phyloP scores from a whole-genome alignment of 37 sponge, comb jelly and placozoan species.

The Spongilla lacustris region DNA sequence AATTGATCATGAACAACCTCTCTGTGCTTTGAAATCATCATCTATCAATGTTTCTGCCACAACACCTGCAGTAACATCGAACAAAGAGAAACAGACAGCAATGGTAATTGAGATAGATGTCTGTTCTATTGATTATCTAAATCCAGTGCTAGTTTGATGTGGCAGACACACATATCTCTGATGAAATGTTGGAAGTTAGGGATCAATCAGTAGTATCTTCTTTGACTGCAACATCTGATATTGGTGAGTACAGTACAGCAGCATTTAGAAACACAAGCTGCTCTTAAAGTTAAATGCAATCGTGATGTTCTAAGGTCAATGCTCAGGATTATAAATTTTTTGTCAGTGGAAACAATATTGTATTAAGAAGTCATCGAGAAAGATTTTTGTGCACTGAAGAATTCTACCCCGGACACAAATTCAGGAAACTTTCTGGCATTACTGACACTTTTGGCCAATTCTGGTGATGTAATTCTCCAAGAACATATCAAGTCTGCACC shows the following conservation, averaged over 20 bases:
- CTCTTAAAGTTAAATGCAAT: slow-evolving; percentile 13
- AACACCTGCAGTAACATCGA: neutral
- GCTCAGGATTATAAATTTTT: slow-evolving; percentile 39
- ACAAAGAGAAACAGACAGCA: too few relatives aligned
- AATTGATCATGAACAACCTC: neutral
- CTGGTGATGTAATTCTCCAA: slow-evolving; percentile 46
- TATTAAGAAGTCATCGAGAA: slow-evolving; percentile 51
- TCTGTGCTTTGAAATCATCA: neutral
- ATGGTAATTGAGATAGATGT: too few relatives aligned
- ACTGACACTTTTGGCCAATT: slow-evolving; percentile 36
- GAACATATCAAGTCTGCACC: slow-evolving; percentile 36
- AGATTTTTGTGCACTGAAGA: slow-evolving; percentile 1
- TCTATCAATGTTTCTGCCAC: neutral
- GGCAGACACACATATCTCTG: neutral
- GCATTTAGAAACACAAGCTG: slow-evolving; percentile 8
- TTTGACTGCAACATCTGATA: neutral
- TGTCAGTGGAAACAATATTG: slow-evolving; percentile 53
- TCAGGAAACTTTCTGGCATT: slow-evolving; percentile 56
- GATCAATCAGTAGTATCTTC: neutral
- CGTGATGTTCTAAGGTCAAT: slow-evolving; percentile 27
- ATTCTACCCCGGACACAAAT: neutral
- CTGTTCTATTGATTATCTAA: too few relatives aligned
- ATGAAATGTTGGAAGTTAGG: neutral
- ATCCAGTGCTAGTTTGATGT: neutral
- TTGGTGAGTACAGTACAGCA: slow-evolving; percentile 5